phyloP scores from a whole-genome alignment of 2,113 vertebrate genomes.

The Scophthalmus maximus region DNA sequence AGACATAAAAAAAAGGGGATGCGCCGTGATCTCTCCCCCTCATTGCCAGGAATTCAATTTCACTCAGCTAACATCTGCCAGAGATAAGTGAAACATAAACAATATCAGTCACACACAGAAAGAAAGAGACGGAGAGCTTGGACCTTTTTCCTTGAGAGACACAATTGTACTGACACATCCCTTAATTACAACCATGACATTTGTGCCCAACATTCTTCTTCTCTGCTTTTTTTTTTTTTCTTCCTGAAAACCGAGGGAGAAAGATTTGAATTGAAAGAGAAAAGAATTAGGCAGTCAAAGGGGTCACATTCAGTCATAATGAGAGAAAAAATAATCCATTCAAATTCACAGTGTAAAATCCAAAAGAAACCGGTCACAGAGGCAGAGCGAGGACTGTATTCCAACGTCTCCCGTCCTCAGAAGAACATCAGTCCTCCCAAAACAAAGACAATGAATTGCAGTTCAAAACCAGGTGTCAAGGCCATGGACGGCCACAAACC shows the following conservation, averaged over 20 bases:
- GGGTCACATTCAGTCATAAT: slow-evolving; percentile 11
- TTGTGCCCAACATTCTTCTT: slow-evolving; percentile 21
- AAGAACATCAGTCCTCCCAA: neutral
- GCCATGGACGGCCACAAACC: neutral
- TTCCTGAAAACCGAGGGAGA: neutral
- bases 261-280: neutral
- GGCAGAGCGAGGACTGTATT: neutral
- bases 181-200: slow-evolving; percentile 66
- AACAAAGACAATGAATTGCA: slow-evolving; percentile 44
- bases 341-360: neutral
- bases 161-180: slow-evolving; percentile 33
- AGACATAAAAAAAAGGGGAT: slow-evolving; percentile 77
- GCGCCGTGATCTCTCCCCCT: slow-evolving; percentile 59
- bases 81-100: slow-evolving; percentile 83
- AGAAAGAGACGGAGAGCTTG: slow-evolving; percentile 5
- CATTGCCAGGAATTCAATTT: slow-evolving; percentile 82
- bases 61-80: slow-evolving; percentile 80
- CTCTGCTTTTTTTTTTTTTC: neutral
- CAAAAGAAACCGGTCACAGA: neutral
- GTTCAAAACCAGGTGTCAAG: slow-evolving; percentile 39
- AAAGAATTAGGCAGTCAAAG: neutral
- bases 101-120: slow-evolving; percentile 59
- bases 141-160: slow-evolving; percentile 51
- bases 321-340: slow-evolving; percentile 1
- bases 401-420: neutral